Evolutionary conservation across 2,113 vertebrate species (phyloP).

Genomic region (Onychostoma macrolepis): DNA sequence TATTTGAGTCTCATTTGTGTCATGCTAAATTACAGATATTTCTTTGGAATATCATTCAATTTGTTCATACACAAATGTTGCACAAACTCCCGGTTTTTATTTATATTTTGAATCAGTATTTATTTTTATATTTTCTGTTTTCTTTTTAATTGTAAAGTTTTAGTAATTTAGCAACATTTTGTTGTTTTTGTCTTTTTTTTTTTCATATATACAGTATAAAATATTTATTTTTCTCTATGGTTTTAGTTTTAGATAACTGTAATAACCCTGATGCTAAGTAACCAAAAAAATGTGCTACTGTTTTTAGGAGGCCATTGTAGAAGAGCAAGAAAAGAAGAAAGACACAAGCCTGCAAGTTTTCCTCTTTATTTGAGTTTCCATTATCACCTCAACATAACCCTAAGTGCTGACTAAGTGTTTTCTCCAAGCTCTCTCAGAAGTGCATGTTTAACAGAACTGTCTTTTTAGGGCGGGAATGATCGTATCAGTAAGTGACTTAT

Average conservation of each 20-base stretch:
- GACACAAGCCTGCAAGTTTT: conserved; percentile 88
- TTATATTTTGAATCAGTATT: no score
- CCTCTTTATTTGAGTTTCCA: conserved; percentile 11
- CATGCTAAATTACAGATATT: background rate
- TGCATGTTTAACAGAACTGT: conserved; percentile 34
- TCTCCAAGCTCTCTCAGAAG: background rate
- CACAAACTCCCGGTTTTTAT: no score
- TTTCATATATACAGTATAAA: no score
- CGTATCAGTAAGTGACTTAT: conserved; percentile 45
- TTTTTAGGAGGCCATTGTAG: conserved; percentile 92
- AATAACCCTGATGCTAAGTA: background rate
- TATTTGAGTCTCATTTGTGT: conserved; percentile 31
- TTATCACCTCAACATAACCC: conserved; percentile 9
- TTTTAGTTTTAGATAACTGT: no score
- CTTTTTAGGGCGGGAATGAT: conserved; percentile 45
- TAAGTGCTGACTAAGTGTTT: conserved; percentile 21
- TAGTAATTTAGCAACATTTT: no score
- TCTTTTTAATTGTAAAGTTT: no score
- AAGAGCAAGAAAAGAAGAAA: conserved; percentile 97
- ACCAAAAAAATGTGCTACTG: background rate
- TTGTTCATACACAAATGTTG: background rate
- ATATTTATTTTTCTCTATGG: no score
- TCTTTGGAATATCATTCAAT: background rate
- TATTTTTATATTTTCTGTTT: no score
- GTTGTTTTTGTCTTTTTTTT: no score